Percentiles rank a stretch among this genome's conserved stretches.
These are phyloP conservation scores for Colletes latitarsis DNA, from an alignment of 1,140 invertebrate genomes.

Conservation along the genomic window DNA sequence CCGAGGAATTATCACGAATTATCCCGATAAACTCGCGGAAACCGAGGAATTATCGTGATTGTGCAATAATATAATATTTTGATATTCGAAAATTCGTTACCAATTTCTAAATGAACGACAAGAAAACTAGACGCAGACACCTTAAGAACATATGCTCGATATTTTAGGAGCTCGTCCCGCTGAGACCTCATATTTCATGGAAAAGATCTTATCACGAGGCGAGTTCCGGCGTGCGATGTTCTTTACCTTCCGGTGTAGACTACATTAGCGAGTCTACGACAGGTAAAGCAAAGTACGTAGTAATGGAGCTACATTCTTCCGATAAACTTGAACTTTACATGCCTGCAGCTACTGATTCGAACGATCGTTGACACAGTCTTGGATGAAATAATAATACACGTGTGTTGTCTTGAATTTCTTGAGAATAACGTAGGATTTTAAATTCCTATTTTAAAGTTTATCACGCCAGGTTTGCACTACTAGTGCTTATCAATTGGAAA, in stretches of 20 bases:
- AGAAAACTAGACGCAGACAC: not conserved
- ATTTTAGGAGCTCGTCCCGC: constrained; percentile 37
- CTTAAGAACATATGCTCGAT: constrained; percentile 24
- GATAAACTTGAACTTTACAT: constrained; percentile 5
- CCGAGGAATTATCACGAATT: too few species aligned
- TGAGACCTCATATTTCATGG: constrained; percentile 52
- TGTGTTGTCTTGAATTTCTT: too few species aligned
- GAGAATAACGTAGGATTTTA: too few species aligned
- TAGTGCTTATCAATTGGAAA: too few species aligned
- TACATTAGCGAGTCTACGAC: constrained; percentile 20
- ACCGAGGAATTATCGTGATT: too few species aligned
- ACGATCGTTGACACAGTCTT: too few species aligned
- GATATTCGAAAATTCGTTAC: not conserved
- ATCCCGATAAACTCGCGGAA: too few species aligned
- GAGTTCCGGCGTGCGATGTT: constrained; percentile 58
- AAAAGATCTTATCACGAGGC: constrained; percentile 50
- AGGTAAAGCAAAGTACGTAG: constrained; percentile 12
- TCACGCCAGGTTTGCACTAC: too few species aligned
- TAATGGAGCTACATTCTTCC: not conserved
- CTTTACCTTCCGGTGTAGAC: constrained; percentile 57
- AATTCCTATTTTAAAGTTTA: too few species aligned
- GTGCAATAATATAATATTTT: too few species aligned
- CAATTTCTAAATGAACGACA: not conserved
- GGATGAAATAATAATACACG: too few species aligned
- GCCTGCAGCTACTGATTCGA: too few species aligned